phyloP scores from a whole-genome alignment of 2,888 invertebrate species.

The Oxytorus armatus region DNA sequence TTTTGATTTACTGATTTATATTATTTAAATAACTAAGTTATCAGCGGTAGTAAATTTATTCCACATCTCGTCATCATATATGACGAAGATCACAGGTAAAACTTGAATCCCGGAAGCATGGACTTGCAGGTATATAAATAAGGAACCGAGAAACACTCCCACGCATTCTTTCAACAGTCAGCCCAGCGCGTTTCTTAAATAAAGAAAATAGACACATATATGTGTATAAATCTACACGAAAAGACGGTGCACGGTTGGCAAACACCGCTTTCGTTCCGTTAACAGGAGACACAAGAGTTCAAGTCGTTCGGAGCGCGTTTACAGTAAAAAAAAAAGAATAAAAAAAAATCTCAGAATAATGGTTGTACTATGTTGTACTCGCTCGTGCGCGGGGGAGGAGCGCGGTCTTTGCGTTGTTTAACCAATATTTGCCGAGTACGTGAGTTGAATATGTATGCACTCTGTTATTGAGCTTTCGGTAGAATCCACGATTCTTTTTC shows the following conservation, averaged over 20 bases:
- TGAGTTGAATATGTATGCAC: conserved; percentile 53
- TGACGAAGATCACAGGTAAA: conserved; percentile 16
- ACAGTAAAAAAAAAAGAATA: conserved; percentile 20
- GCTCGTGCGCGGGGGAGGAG: conserved; percentile 40
- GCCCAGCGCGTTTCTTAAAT: conserved; percentile 30
- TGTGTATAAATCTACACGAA: conserved; percentile 53
- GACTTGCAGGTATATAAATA: conserved; percentile 45
- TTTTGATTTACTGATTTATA: neutral
- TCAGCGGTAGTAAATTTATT: neutral
- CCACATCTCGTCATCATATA: neutral
- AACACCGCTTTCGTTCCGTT: conserved; percentile 66
- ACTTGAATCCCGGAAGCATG: conserved; percentile 48
- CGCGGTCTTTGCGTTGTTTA: conserved; percentile 38
- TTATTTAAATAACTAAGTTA: neutral
- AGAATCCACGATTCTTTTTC: no score
- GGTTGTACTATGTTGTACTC: conserved; percentile 40
- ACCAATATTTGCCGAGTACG: conserved; percentile 63
- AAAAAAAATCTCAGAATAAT: conserved; percentile 47
- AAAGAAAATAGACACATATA: conserved; percentile 15
- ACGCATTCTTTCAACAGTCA: conserved; percentile 50
- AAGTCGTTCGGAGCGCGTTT: conserved; percentile 52
- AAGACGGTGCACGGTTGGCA: conserved; percentile 59
- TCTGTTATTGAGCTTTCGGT: no score
- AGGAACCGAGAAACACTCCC: conserved; percentile 52
- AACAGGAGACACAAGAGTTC: conserved; percentile 58